Evolutionary conservation across 2,797 vertebrate genomes (phyloP).

Genomic region (Oryzias sinensis): DNA sequence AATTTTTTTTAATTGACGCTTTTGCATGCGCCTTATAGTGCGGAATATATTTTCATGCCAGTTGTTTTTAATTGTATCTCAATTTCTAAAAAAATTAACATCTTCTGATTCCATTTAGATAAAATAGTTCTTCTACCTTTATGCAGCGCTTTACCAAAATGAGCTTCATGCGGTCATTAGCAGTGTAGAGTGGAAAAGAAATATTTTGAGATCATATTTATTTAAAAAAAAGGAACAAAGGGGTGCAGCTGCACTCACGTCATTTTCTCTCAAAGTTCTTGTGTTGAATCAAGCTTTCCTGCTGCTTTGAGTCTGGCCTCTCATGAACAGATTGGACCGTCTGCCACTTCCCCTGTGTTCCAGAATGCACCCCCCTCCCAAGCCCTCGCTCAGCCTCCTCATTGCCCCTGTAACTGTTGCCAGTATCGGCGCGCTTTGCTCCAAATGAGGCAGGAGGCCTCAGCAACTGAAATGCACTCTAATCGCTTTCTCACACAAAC

Average conservation of each 20-base stretch:
- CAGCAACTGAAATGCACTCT: conserved; percentile 66
- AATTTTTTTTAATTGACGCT: too few relatives aligned
- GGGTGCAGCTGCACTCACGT: conserved; percentile 25
- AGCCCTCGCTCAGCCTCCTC: conserved; percentile 35
- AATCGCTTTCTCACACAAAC: conserved; percentile 69
- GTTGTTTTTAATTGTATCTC: too few relatives aligned
- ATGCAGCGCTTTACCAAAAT: too few relatives aligned
- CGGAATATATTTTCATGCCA: too few relatives aligned
- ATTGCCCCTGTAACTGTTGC: conserved; percentile 64
- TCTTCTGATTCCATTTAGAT: too few relatives aligned
- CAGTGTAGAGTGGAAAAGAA: neutral
- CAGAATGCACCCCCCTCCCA: conserved; percentile 40
- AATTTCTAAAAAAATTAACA: too few relatives aligned
- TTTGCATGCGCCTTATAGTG: too few relatives aligned
- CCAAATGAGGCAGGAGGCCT: conserved; percentile 69
- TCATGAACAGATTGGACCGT: conserved; percentile 79
- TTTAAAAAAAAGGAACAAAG: conserved; percentile 16
- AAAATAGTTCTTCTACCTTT: too few relatives aligned
- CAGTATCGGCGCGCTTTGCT: conserved; percentile 54
- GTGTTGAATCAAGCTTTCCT: conserved; percentile 58
- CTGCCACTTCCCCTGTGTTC: conserved; percentile 71
- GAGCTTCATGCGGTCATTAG: neutral
- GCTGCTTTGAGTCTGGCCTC: conserved; percentile 63
- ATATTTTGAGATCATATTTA: neutral
- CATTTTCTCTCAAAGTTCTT: conserved; percentile 38